A percentile compares a stretch with the other conserved stretches of the same genome.
Evolutionary conservation across 1,140 invertebrate species (phyloP).

Genomic region (Cardiocondyla obscurior): DNA sequence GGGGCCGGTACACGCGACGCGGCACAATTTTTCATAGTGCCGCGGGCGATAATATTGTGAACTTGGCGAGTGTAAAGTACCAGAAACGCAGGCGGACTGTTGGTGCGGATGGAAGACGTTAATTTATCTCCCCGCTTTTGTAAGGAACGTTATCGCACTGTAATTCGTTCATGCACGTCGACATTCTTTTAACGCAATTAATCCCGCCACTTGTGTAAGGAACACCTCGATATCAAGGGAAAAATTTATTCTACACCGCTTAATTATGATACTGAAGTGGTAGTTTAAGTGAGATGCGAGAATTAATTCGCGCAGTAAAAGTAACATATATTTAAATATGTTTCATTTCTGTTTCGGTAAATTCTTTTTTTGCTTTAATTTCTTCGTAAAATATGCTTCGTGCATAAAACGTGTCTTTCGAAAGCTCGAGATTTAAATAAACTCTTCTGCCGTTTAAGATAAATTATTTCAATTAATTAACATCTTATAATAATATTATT

Average conservation of each 20-base stretch:
- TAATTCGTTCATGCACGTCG: conserved; percentile 52
- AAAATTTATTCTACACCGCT: conserved; percentile 30
- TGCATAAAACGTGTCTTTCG: neutral
- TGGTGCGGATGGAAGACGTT: conserved; percentile 48
- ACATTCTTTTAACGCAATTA: conserved; percentile 51
- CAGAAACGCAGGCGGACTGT: conserved; percentile 43
- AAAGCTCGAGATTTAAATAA: neutral
- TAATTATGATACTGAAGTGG: conserved; percentile 31
- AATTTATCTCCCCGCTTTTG: conserved; percentile 55
- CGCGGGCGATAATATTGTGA: conserved; percentile 54
- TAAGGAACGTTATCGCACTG: conserved; percentile 48
- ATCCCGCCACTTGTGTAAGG: conserved; percentile 29
- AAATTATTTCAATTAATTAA: neutral
- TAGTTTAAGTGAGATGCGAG: conserved; percentile 16
- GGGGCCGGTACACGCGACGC: neutral
- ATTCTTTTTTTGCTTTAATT: neutral
- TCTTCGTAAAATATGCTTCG: neutral
- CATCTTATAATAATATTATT: neutral
- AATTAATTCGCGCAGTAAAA: neutral
- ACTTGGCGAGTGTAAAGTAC: conserved; percentile 47
- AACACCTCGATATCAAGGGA: conserved; percentile 36
- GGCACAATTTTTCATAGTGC: conserved; percentile 41
- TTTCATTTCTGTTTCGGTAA: conserved; percentile 25
- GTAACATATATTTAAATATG: neutral
- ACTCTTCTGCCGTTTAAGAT: neutral